Evolutionary conservation across 2,888 invertebrate species (phyloP).

Genomic region (Drosophila pseudotalamancana): DNA sequence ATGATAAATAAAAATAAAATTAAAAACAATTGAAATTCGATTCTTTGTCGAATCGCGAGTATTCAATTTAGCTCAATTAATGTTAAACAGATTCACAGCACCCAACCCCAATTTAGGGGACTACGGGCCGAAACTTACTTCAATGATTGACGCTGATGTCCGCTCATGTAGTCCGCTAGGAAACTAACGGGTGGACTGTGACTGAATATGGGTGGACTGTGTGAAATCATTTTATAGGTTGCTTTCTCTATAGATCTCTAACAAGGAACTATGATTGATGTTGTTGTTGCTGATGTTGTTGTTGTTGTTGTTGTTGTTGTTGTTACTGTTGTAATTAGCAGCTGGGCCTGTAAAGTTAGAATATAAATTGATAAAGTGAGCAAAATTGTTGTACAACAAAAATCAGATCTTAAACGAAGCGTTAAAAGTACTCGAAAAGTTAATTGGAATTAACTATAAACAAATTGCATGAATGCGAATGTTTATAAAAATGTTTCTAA

Average conservation of each 20-base stretch:
- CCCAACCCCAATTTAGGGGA: constrained; percentile 12
- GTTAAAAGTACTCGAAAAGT: constrained; percentile 11
- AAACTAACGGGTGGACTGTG: constrained; percentile 89
- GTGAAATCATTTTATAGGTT: constrained; percentile 87
- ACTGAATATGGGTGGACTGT: constrained; percentile 89
- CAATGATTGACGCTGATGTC: constrained; percentile 80
- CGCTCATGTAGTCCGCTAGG: constrained; percentile 86
- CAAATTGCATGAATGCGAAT: constrained; percentile 40
- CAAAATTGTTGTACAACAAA: constrained; percentile 33
- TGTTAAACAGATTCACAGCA: constrained; percentile 17
- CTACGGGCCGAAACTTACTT: too few relatives aligned
- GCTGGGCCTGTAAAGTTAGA: constrained; percentile 56
- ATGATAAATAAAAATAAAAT: constrained; percentile 10
- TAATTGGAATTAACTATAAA: constrained; percentile 36
- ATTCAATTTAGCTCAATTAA: constrained; percentile 61
- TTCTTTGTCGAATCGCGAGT: constrained; percentile 55
- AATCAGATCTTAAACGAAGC: constrained; percentile 21
- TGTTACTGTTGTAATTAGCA: constrained; percentile 23
- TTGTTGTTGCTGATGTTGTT: constrained; percentile 25
- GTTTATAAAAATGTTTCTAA: constrained; percentile 35
- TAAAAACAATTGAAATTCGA: constrained; percentile 40
- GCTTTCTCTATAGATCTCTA: constrained; percentile 51
- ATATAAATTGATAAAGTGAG: constrained; percentile 41
- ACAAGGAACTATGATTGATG: constrained; percentile 65
- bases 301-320: constrained; percentile 16